Evolutionary conservation across 2,797 vertebrate species (phyloP).

Genomic region (Anableps anableps): DNA sequence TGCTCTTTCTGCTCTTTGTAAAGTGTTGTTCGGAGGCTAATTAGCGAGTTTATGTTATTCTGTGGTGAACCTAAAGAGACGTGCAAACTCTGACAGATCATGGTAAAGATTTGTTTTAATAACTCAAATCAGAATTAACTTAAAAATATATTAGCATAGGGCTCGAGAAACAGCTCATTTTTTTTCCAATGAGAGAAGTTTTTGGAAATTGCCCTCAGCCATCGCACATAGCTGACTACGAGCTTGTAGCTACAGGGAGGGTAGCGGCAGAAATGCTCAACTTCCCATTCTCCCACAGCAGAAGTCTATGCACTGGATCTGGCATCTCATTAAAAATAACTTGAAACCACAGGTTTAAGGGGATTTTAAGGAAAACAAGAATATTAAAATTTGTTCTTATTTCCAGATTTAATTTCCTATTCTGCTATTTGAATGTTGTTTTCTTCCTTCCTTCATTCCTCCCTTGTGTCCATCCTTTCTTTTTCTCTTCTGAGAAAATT

Average conservation of each 20-base stretch:
- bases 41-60: too few species aligned
- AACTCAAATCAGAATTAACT: neutral
- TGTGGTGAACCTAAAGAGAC: neutral
- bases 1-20: too few species aligned
- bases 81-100: neutral
- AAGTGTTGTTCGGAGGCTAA: too few species aligned
- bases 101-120: neutral
- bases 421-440: neutral
- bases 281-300: neutral
- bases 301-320: neutral
- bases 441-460: neutral
- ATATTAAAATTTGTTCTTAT: too few species aligned
- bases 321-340: neutral
- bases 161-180: neutral
- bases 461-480: neutral
- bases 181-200: neutral
- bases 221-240: neutral
- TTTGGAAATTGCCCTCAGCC: neutral
- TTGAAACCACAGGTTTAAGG: neutral
- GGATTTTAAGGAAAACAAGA: too few species aligned
- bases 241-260: neutral
- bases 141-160: neutral
- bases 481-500: neutral
- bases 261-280: neutral
- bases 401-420: neutral